phyloP scores from a whole-genome alignment of 2,113 vertebrate species.

The Chaetorhynchus papuensis region DNA sequence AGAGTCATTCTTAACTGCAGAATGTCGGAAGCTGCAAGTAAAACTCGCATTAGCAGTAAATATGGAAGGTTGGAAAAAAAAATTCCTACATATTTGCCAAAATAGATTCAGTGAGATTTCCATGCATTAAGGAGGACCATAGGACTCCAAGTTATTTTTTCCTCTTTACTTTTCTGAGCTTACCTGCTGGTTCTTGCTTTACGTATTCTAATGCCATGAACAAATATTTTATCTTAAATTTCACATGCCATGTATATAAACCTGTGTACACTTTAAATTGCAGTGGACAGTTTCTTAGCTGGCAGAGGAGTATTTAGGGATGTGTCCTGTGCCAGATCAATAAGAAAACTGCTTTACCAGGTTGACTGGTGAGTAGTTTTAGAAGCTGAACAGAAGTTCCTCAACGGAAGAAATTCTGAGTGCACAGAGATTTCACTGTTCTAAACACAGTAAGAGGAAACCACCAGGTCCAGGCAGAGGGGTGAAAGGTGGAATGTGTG shows the following conservation, averaged over 20 bases:
- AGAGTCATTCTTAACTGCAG: neutral
- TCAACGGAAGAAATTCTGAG: neutral
- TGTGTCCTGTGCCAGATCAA: neutral
- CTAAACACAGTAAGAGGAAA: neutral
- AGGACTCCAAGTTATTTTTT: neutral
- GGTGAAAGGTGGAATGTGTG: neutral
- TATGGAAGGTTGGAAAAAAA: neutral
- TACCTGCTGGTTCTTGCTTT: neutral
- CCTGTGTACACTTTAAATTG: neutral
- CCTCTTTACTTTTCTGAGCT: neutral
- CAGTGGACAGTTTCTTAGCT: neutral
- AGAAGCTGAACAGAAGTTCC: neutral
- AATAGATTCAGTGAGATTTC: neutral
- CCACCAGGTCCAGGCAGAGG: no score
- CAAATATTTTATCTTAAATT: neutral
- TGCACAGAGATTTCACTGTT: neutral
- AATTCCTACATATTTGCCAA: neutral
- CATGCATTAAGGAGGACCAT: neutral
- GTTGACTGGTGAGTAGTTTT: neutral
- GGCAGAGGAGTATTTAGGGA: neutral
- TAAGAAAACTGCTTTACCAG: neutral
- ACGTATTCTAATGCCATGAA: neutral
- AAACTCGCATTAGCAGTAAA: conserved; percentile 17
- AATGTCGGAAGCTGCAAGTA: neutral
- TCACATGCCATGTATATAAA: neutral